Evolutionary conservation across 2,888 invertebrate species (phyloP).

Genomic region (Pseudococcus longispinus): DNA sequence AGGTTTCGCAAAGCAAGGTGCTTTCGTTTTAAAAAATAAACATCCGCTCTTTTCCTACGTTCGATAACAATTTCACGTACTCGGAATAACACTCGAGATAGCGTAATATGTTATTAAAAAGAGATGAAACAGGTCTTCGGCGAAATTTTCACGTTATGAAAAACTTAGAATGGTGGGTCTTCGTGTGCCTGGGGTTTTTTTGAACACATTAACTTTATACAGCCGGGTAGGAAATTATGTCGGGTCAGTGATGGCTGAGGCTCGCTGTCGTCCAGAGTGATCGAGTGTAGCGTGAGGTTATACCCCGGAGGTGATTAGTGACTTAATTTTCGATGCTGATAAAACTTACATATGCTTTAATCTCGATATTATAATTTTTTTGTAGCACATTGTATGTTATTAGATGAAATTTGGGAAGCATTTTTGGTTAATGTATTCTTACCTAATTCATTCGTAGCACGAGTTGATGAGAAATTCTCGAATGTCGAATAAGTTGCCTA

Average conservation of each 20-base stretch:
- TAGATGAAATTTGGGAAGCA: neutral
- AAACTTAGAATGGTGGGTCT: neutral
- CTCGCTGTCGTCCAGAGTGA: neutral
- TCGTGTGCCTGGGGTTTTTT: slow-evolving; percentile 9
- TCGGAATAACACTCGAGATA: slow-evolving; percentile 11
- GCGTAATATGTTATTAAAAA: slow-evolving; percentile 19
- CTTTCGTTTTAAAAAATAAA: slow-evolving; percentile 47
- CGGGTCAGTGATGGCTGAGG: neutral
- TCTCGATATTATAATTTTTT: neutral
- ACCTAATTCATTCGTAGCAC: neutral
- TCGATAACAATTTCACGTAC: neutral
- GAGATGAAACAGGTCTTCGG: slow-evolving; percentile 8
- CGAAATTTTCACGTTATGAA: slow-evolving; percentile 35
- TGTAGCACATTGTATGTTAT: neutral
- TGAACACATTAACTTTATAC: neutral
- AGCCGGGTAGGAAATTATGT: neutral
- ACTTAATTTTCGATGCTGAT: slow-evolving; percentile 19
- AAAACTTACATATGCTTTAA: neutral
- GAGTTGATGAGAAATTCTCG: neutral
- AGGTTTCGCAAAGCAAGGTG: slow-evolving; percentile 51
- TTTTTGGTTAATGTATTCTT: neutral
- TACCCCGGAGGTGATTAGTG: slow-evolving; percentile 19
- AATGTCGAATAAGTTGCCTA: neutral
- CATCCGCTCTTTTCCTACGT: slow-evolving; percentile 39
- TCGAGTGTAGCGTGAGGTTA: neutral